Conservation (phyloP, 2,113 vertebrate genomes). For the Dipodomys ordii region DNA sequence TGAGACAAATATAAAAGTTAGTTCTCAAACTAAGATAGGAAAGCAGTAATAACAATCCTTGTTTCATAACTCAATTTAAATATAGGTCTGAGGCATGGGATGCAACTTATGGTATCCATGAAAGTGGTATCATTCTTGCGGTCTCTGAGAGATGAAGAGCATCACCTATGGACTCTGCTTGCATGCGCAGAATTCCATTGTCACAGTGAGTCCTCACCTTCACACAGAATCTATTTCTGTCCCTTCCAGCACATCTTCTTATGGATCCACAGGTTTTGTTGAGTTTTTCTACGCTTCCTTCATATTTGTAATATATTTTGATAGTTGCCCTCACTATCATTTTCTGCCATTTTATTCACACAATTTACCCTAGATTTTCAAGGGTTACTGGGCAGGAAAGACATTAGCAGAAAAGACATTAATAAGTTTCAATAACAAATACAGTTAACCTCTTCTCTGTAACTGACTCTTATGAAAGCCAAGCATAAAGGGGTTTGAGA, state of each 20-base stretch:
- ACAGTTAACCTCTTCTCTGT: background rate
- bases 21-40: background rate
- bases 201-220: background rate
- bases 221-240: too few species aligned
- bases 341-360: background rate
- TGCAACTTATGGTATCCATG: accelerated
- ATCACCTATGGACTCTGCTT: accelerated
- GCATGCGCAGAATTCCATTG: background rate
- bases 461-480: too few species aligned
- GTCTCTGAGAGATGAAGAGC: background rate
- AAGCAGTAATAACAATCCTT: conserved; percentile 5
- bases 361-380: background rate
- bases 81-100: background rate
- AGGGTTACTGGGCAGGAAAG: background rate
- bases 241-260: background rate
- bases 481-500: too few species aligned
- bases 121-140: background rate
- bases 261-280: too few species aligned
- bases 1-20: background rate
- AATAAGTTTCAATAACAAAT: conserved; percentile 24
- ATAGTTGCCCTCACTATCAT: background rate
- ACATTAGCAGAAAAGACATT: background rate
- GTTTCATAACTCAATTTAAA: background rate
- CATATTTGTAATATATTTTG: background rate
- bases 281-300: too few species aligned